Base-by-base conservation (phyloP, 2,113 vertebrate genomes). In the Prolemur simus region DNA sequence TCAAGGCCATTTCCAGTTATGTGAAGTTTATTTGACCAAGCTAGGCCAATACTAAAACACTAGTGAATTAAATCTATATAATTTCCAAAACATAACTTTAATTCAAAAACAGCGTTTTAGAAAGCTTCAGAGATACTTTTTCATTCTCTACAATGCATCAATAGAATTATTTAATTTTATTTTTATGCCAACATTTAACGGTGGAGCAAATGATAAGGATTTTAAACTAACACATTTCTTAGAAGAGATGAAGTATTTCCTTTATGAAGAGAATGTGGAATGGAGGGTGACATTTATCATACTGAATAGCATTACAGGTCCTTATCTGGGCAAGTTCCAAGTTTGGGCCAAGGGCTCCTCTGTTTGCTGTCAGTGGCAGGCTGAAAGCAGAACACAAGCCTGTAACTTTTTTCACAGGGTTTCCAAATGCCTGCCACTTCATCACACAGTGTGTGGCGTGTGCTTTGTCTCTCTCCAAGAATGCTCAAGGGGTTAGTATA, bases 401-500 rank as follows among this genome's bases (percentile, higher is more conserved):
- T 89, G 66, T 58, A 97, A 89, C 66, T 96, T 89, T 90, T 49
- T 87, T 69, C 47, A 73, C 95, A 49, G 74, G 93, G 42, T 87
- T 95, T 96, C 45, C 83, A 45, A 92, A 91, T 39, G 91, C 87
- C 49, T 95, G 37, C 8, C 32, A 5, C 89, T 97, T 96, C 58
- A 82, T 95, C 89, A 60, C 69, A 47, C 32, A 8, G 37, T 21
- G 37, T 92, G 60, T 71, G 89, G 47, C 87, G 86, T 66, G 69
- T 86, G 71, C 73, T 90, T 14, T 18, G 56, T 90, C 82, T 97
- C 77, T 96, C 91, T 96, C 88, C 83, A 94, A 60, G 95, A 87
- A 96, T 89, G 54, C 96, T 97, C 95, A 87, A 97, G 80, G 93
- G 81, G 92, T 96, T 97, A 96, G 91, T 71, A 87, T 96, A 97